A percentile compares a stretch with the other conserved stretches of the same genome.
Evolutionary conservation across 2,888 invertebrate genomes (phyloP).

Genomic region (Poecilobothrus nobilitatus): DNA sequence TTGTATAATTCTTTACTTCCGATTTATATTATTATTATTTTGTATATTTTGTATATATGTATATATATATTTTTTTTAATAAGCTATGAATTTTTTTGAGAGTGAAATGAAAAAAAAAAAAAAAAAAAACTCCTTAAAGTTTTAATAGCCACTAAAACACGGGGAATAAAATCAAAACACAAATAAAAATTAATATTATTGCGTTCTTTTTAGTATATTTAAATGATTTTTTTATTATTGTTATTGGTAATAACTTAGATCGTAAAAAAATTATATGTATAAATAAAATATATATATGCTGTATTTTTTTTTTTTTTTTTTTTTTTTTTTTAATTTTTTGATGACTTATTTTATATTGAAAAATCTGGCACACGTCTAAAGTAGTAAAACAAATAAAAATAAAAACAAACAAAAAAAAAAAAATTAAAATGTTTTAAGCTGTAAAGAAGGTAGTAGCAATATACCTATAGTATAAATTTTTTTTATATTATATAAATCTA

Average conservation of each 20-base stretch:
- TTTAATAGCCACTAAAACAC: constrained; percentile 9
- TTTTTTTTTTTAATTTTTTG: neutral
- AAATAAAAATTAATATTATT: constrained; percentile 12
- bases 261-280: constrained; percentile 10
- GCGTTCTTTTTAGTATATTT: constrained; percentile 10
- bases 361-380: constrained; percentile 12
- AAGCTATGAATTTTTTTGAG: neutral
- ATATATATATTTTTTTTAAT: too few species aligned
- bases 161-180: constrained; percentile 8
- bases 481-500: too few species aligned
- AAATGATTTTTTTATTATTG: constrained; percentile 11
- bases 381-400: constrained; percentile 9
- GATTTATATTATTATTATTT: constrained; percentile 1
- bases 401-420: neutral
- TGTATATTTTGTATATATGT: too few species aligned
- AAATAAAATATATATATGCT: neutral
- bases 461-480: neutral
- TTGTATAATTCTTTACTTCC: constrained; percentile 4
- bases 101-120: too few species aligned
- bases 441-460: neutral
- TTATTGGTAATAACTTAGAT: constrained; percentile 10
- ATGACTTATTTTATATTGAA: constrained; percentile 8
- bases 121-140: constrained; percentile 6
- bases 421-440: neutral
- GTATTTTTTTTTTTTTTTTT: neutral